Percentiles rank a stretch among this genome's conserved stretches.
phyloP scores from a whole-genome alignment of 2,797 vertebrate species.

The Leptatherina wallacei region DNA sequence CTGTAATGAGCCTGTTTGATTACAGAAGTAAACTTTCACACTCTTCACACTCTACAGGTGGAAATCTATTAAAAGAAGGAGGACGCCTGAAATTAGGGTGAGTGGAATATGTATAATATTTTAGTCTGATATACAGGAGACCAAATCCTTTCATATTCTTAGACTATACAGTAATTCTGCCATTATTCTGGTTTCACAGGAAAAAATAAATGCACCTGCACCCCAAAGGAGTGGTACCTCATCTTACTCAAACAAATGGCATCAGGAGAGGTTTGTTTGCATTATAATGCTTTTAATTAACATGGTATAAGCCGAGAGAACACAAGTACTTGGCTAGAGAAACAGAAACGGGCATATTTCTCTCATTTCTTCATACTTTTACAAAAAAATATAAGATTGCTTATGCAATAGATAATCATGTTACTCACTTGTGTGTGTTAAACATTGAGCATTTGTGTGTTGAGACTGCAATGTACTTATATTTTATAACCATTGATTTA shows the following conservation, averaged over 20 bases:
- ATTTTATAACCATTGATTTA: not conserved
- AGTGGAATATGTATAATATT: not conserved
- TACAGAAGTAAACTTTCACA: not conserved
- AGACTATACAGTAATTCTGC: not conserved
- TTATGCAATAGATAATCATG: too few species aligned
- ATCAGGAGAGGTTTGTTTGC: conserved; percentile 70
- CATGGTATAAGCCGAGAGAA: not conserved
- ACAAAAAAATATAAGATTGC: too few species aligned
- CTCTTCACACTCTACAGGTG: not conserved
- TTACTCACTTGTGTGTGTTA: too few species aligned
- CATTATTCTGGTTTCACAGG: conserved; percentile 4
- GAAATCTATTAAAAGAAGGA: not conserved
- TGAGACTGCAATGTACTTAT: not conserved
- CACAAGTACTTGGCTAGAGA: not conserved
- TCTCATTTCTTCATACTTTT: not conserved
- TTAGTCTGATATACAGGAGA: not conserved
- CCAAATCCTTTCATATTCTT: not conserved
- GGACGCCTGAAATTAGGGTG: not conserved
- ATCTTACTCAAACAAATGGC: conserved; percentile 66
- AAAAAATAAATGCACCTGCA: conserved; percentile 48
- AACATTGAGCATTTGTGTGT: too few species aligned
- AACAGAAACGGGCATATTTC: not conserved
- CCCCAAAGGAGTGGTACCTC: conserved; percentile 36
- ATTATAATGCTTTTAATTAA: not conserved
- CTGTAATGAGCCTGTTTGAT: not conserved